phyloP scores from a whole-genome alignment of 2,888 invertebrate species.

The Scaptomyza caliginosa region DNA sequence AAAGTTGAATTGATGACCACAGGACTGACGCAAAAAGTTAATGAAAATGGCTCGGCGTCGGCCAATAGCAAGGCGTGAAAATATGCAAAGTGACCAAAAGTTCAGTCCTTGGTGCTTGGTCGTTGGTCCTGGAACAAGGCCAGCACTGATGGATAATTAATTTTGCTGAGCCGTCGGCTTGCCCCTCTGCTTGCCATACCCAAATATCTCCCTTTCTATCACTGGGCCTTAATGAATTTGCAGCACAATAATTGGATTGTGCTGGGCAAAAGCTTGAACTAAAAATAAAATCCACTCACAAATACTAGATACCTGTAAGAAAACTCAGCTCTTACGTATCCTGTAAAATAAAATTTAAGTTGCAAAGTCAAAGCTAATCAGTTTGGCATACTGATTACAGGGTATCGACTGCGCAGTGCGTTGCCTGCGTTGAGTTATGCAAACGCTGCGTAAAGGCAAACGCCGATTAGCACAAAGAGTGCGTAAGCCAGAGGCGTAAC shows the following conservation, averaged over 20 bases:
- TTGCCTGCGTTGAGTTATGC: constrained; percentile 56
- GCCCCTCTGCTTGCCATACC: neutral
- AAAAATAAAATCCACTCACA: constrained; percentile 42
- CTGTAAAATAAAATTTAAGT: no score
- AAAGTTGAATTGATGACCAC: constrained; percentile 72
- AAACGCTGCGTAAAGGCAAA: constrained; percentile 61
- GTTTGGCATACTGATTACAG: constrained; percentile 12
- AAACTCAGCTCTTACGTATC: constrained; percentile 6
- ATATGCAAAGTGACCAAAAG: constrained; percentile 63
- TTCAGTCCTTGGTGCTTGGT: neutral
- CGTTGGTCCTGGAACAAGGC: constrained; percentile 7
- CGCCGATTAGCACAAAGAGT: constrained; percentile 66
- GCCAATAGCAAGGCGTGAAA: constrained; percentile 59
- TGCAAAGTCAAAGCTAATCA: no score
- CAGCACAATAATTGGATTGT: constrained; percentile 67
- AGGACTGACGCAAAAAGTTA: constrained; percentile 60
- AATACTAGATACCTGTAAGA: constrained; percentile 46
- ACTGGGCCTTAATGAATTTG: constrained; percentile 68
- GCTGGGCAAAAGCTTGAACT: constrained; percentile 42
- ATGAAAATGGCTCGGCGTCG: constrained; percentile 47
- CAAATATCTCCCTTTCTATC: constrained; percentile 16
- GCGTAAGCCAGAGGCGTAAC: constrained; percentile 40
- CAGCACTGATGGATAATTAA: constrained; percentile 69
- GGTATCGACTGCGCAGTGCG: constrained; percentile 19
- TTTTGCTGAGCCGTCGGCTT: constrained; percentile 56